Conservation (phyloP, 2,113 vertebrate genomes). For the Neodon shergylaensis region DNA sequence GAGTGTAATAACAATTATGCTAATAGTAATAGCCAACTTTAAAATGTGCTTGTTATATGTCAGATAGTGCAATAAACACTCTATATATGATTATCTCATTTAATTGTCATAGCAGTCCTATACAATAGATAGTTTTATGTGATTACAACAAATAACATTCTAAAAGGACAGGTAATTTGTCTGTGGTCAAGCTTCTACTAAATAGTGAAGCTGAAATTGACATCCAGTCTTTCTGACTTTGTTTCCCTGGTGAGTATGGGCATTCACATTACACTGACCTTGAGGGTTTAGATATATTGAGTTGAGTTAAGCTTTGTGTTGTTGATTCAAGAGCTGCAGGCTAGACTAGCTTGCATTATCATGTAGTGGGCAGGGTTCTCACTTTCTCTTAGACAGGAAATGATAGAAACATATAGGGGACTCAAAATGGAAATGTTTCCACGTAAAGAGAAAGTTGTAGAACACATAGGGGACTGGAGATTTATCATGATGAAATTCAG, state of each 20-base stretch:
- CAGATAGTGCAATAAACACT: background rate
- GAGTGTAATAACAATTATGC: background rate
- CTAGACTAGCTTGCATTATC: conserved; percentile 5
- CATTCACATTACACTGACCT: background rate
- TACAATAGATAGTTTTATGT: background rate
- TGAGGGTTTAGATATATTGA: background rate
- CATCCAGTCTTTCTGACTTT: background rate
- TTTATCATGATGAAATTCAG: conserved; percentile 68
- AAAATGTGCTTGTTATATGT: background rate
- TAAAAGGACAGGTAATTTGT: conserved; percentile 1
- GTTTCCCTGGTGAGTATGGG: background rate
- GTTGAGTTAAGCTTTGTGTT: conserved; percentile 36
- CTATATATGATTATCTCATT: background rate
- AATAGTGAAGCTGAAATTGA: background rate
- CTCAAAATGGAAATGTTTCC: conserved; percentile 74
- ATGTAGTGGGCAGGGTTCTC: background rate
- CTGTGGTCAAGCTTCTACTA: background rate
- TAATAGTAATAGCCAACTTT: background rate
- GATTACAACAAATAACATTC: background rate
- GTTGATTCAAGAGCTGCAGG: background rate
- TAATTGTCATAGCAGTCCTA: conserved; percentile 3
- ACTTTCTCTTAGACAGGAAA: conserved; percentile 37
- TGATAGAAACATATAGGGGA: conserved; percentile 62
- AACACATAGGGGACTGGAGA: conserved; percentile 67
- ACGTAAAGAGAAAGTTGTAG: conserved; percentile 71